Evolutionary conservation across 2,888 invertebrate species (phyloP), one percentile per base, ranked within the genome.

Genomic region (Metellina segmentata): DNA sequence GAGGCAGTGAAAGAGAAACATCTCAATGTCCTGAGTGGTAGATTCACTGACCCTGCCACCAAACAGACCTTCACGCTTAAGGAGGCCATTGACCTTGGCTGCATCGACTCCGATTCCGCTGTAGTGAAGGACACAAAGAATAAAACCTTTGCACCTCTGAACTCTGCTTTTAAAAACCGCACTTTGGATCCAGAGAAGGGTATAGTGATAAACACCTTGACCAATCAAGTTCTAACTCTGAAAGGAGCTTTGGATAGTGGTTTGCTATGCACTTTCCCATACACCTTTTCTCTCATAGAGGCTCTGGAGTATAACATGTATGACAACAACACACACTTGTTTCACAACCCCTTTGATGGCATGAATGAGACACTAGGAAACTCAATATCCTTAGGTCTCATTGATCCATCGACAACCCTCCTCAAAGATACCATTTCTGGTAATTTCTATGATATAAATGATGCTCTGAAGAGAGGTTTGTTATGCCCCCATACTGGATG

Each of bases 101-200:
- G 97, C 85, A 96, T 98, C 93, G 98, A 98, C 96, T 96, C 97
- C 72, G 97, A 97, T 95, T 97, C 98, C 77, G 98, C 95, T 61
- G 94, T 94, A 77, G 95, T 95, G 93, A 94, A 94, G 77, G 95
- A 95, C 93, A 94, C 95, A 11, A 93, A 93, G 49, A 90, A 88
- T 9, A 93, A 93, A 61, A 94, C 95, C 93, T 94, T 94, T 52
- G 94, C 95, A 61, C 93, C 95, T n/a, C 94, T 96, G 13, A 94
- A 94, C 82, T 95, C 95, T 91, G 96, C 96, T 9, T 95, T 95
- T 89, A 94, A 93, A 78, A 95, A 95, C 20, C 94, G 94, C 69
- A 95, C 95, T 94, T 94, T 94, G 69, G 95, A 95, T 92, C 94
- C 95, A n/a, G 94, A 94, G 52, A 85, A 90, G 19, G 93, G 93